phyloP scores from a whole-genome alignment of 2,797 vertebrate species.

The Myripristis murdjan region DNA sequence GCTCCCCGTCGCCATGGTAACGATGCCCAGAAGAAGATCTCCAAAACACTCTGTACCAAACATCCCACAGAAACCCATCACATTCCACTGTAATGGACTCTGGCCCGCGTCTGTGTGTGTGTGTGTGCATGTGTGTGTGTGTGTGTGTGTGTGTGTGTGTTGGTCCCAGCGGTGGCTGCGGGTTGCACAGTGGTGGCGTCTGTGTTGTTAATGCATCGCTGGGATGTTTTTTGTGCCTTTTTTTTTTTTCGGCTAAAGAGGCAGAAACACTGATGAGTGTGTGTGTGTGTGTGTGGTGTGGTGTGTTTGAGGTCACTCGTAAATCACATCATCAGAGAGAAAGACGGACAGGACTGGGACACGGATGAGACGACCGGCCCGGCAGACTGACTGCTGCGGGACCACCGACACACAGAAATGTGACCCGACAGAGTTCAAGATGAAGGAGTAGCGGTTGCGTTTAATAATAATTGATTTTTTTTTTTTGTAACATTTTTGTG shows the following conservation, averaged over 20 bases:
- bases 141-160: conserved; percentile 9
- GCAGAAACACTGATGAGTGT: conserved; percentile 7
- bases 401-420: too few species aligned
- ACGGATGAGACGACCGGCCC: too few species aligned
- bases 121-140: conserved; percentile 5
- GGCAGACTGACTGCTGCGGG: too few species aligned
- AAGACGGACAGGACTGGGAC: conserved; percentile 1
- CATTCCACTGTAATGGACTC: conserved; percentile 60
- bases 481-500: too few species aligned
- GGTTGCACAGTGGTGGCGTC: conserved; percentile 53
- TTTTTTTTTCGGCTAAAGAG: conserved; percentile 13
- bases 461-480: too few species aligned
- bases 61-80: conserved; percentile 53
- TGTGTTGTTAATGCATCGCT: conserved; percentile 51
- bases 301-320: neutral
- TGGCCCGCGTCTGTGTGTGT: neutral
- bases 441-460: too few species aligned
- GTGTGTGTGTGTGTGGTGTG: conserved; percentile 9
- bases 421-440: too few species aligned
- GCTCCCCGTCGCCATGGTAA: conserved; percentile 58
- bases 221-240: conserved; percentile 56
- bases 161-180: conserved; percentile 5
- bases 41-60: conserved; percentile 66
- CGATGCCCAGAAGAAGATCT: conserved; percentile 55
- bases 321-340: conserved; percentile 30